Conservation (phyloP, 2,797 vertebrate genomes). For the Sebastes iracundus region DNA sequence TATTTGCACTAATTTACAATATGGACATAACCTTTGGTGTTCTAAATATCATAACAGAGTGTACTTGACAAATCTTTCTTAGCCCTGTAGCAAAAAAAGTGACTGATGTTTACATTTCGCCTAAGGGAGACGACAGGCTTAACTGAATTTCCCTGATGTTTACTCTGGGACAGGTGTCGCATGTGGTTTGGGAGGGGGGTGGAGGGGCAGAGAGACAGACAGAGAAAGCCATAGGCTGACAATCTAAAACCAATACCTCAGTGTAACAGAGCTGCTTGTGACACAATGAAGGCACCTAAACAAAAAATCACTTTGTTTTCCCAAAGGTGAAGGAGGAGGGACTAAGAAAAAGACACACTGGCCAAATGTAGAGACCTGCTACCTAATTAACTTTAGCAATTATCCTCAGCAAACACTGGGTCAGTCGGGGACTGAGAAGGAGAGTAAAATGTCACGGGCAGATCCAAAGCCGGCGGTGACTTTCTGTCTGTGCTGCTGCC, state of each 20-base stretch:
- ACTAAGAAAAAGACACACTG: not conserved
- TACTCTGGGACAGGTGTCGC: constrained; percentile 63
- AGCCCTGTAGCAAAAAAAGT: not conserved
- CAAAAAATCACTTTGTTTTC: not conserved
- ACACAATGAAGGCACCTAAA: not conserved
- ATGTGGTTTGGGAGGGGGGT: not conserved
- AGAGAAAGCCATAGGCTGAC: not conserved
- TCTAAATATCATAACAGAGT: constrained; percentile 7
- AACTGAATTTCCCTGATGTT: constrained; percentile 57
- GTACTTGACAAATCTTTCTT: not conserved
- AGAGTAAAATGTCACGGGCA: constrained; percentile 1
- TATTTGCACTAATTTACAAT: not conserved
- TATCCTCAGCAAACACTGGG: not conserved
- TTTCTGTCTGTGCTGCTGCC: not conserved
- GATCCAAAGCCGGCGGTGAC: constrained; percentile 16
- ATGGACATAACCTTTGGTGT: not conserved
- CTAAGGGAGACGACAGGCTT: constrained; percentile 16
- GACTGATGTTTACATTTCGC: constrained; percentile 45
- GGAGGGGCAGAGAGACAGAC: not conserved
- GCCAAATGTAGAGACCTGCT: not conserved
- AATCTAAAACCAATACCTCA: constrained; percentile 1
- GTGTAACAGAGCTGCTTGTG: not conserved
- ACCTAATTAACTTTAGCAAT: not conserved
- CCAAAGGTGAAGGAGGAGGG: not conserved
- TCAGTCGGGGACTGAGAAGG: not conserved